These are phyloP conservation scores for Porites lutea DNA, from an alignment of 64 coral and sea anemone genomes.

Conservation along the genomic window DNA sequence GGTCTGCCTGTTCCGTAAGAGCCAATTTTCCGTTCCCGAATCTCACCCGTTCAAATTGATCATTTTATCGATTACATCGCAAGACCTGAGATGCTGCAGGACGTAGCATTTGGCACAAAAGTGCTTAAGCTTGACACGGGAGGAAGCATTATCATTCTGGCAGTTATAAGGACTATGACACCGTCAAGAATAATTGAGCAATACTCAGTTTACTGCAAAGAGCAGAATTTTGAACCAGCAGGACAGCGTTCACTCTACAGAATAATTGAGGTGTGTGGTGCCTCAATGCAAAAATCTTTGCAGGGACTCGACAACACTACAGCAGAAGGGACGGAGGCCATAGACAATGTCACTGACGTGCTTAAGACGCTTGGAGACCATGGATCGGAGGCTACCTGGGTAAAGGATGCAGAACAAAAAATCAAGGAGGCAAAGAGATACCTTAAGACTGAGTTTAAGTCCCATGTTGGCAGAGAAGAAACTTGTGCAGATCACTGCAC, in stretches of 20 bases:
- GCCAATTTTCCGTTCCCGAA: no score
- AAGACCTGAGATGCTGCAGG: no score
- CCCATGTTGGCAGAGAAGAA: constrained; percentile 29
- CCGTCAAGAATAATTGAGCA: no score
- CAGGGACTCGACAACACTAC: constrained; percentile 50
- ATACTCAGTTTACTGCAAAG: no score
- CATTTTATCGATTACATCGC: no score
- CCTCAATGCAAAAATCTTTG: constrained; percentile 75
- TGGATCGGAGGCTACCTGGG: constrained; percentile 35
- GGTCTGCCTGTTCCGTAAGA: no score
- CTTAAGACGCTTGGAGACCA: constrained; percentile 30
- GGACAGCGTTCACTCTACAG: constrained; percentile 59
- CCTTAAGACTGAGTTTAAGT: constrained; percentile 67
- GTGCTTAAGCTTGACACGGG: no score
- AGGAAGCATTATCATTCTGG: no score
- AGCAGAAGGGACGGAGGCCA: constrained; percentile 67
- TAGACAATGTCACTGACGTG: constrained; percentile 54
- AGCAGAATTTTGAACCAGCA: constrained; percentile 54
- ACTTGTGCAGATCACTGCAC: constrained; percentile 43
- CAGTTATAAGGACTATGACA: no score
- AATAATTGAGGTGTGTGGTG: constrained; percentile 61
- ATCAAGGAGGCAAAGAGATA: constrained; percentile 58
- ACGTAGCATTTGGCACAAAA: no score
- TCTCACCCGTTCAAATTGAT: no score
- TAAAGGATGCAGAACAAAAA: constrained; percentile 28